Evolutionary conservation across 2,113 vertebrate genomes (phyloP).

Genomic region (Sinocyclocheilus maitianheensis): DNA sequence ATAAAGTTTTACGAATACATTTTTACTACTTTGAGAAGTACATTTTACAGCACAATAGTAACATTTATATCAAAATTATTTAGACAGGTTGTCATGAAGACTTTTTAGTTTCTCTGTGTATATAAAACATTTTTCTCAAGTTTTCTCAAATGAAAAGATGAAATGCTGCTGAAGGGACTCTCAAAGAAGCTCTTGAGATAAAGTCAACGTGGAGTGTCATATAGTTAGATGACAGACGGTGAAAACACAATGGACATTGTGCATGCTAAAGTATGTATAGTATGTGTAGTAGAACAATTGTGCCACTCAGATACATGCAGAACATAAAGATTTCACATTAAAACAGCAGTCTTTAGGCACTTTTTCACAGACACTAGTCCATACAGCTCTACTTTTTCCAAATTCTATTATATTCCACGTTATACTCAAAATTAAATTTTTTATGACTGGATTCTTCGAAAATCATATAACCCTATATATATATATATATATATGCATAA

Average conservation of each 20-base stretch:
- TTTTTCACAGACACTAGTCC: neutral
- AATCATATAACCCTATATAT: neutral
- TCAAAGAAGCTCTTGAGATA: neutral
- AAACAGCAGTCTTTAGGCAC: neutral
- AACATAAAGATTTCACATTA: neutral
- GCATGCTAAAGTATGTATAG: neutral
- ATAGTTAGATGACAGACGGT: neutral
- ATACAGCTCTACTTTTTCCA: neutral
- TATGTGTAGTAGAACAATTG: neutral
- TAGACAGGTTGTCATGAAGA: neutral
- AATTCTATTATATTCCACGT: too few species aligned
- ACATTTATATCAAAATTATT: neutral
- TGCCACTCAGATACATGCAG: neutral
- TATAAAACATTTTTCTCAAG: neutral
- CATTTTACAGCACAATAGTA: too few species aligned
- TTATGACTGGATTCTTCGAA: neutral
- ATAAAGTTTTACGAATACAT: too few species aligned
- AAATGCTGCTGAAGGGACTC: neutral
- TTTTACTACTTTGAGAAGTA: too few species aligned
- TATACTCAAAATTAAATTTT: too few species aligned
- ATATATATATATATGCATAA: neutral
- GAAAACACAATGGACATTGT: neutral
- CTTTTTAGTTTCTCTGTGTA: neutral
- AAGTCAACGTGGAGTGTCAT: neutral
- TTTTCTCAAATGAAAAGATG: neutral